A percentile compares a stretch with the other conserved stretches of the same genome.
Conservation (phyloP, 2,888 invertebrate genomes). For the Globia sparganii region DNA sequence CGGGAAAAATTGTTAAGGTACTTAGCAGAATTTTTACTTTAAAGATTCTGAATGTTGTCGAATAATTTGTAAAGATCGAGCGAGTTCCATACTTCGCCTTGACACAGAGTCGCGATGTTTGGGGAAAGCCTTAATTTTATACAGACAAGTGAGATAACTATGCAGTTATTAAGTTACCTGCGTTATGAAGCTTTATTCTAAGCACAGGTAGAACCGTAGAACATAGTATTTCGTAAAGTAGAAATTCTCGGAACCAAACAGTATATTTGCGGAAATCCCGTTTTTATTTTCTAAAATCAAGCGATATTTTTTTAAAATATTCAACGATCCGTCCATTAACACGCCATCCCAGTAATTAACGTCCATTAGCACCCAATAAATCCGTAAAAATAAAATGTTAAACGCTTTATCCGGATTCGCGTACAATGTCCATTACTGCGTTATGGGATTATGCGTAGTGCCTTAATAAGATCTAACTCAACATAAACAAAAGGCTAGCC, state of each 20-base stretch:
- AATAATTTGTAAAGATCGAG: not conserved
- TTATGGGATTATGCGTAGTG: constrained; percentile 46
- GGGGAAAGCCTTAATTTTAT: not conserved
- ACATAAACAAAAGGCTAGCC: constrained; percentile 64
- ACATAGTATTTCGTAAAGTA: constrained; percentile 3
- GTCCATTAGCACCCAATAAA: constrained; percentile 55
- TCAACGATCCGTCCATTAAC: constrained; percentile 41
- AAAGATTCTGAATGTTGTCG: not conserved
- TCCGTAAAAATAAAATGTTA: constrained; percentile 41
- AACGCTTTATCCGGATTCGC: constrained; percentile 30
- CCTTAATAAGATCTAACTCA: constrained; percentile 62
- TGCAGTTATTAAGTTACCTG: constrained; percentile 10
- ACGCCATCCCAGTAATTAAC: constrained; percentile 48
- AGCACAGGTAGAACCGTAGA: not conserved
- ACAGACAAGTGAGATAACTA: constrained; percentile 13
- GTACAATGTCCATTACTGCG: constrained; percentile 33
- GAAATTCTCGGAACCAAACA: constrained; percentile 1
- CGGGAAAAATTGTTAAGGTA: not conserved
- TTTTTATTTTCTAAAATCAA: not conserved
- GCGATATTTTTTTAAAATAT: constrained; percentile 32
- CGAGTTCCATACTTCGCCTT: not conserved
- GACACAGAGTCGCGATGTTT: not conserved
- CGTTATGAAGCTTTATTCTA: not conserved
- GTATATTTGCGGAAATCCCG: not conserved
- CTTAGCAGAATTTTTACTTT: not conserved